Evolutionary conservation across 1,140 invertebrate species (phyloP), one percentile per base, ranked within the genome.

Genomic region (Planococcus citri): DNA sequence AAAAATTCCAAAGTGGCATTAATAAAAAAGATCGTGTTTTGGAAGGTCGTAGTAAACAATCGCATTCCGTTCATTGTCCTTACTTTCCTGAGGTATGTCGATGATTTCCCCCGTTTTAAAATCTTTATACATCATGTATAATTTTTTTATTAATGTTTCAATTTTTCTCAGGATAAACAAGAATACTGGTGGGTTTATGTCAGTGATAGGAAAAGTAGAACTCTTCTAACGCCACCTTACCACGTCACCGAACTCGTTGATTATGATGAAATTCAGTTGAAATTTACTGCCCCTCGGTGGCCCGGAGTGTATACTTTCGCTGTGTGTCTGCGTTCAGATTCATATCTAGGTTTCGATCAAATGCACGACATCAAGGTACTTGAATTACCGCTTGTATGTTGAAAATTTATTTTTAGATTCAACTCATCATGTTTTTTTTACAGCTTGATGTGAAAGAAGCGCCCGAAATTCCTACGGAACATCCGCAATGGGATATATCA

Each of bases 141-240:
- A 70, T n/a, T 27, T 29, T 64, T 17, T 14, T 60, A 68, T 6
- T 37, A 20, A 57, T 70, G 25, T 38, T 72, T 61, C 71, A 69
- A 38, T 73, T 71, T 70, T 72, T 71, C 76, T 10, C 70, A 88
- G 82, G 92, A 94, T 73, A 99, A 99, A 79, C 95, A 97, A 78
- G 97, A 99, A 80, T 97, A 92, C 78, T 99, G 97, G 97, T 99
- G 95, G 95, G 88, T 96, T 24, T 99, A 98, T 79, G 88, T 99
- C 71, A 90, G 91, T 78, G 96, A 99, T 80, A 86, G 91, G 70
- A 98, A 98, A 79, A 90, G 88, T 71, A 86, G 88, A 73, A 88
- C 89, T 64, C 80, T 99, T 64, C 84, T 97, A 22, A 95, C 95
- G 41, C 87, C 90, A 68, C 94, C 96, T 51, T 89, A 91, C 77